Base-by-base conservation (phyloP, 1,140 invertebrate genomes). In the Thereuonema tuberculata region DNA sequence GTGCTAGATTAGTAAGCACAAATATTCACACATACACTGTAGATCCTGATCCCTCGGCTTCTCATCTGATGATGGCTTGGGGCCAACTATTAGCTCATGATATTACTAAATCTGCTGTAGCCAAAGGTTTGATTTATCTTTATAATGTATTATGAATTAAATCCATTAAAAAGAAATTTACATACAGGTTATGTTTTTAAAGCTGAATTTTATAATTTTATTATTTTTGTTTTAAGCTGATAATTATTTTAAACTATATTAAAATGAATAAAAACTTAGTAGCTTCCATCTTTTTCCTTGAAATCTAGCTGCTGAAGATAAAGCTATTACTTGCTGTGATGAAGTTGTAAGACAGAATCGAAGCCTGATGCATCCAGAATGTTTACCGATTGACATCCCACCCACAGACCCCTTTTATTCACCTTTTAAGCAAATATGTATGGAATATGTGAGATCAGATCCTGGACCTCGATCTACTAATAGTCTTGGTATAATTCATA, bases 301-400 rank as follows among this genome's bases (percentile, higher is more conserved):
- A n/a, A n/a, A n/a, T n/a, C n/a, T n/a, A n/a, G n/a, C n/a, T n/a
- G n/a, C n/a, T n/a, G n/a, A 53, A 24, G 54, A 17, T 15, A 26
- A 27, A 20, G 17, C 20, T 66, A 67, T 70, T n/a, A 62, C 64
- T 28, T 69, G 68, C 31, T 69, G 68, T 53, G 64, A 63, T 17
- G 58, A 61, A 12, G 46, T 46, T 20, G 62, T 65, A 14, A 60
- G 63, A 21, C 58, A 2, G 3, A 29, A 59, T 43, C 21, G 9
- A 9, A 9, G 17, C 12, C 25, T 59, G 20, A 3, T 47, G 56
- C 72, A 77, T 56, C 72, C 71, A 25, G 76, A 78, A 2, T 97
- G 94, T 72, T 92, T 83, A 64, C 89, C 93, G 0, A 92, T 98
- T 61, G 71, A 85, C 0, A 81, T 96, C 14, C 85, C 91, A 1